Evolutionary conservation across 2,797 vertebrate species (phyloP), one percentile per base, ranked within the genome.

Genomic region (Pelochelys cantorii): DNA sequence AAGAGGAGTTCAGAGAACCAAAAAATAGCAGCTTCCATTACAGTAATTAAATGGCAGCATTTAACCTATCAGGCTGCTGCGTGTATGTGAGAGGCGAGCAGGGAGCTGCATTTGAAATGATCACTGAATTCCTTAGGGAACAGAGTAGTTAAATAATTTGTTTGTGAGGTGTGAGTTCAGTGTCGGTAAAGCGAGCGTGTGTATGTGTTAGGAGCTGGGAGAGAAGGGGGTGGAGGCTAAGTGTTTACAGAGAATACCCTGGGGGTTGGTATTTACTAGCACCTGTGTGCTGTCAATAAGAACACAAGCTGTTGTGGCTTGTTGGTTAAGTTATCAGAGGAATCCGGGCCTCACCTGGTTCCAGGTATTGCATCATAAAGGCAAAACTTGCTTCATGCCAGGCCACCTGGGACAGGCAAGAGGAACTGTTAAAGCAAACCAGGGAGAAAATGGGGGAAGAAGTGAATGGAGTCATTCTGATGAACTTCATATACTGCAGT

Each of bases 1-100:
- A 96, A 90, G 89, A 79, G 86, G 77, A 95, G 97, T 98, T 98
- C 97, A 95, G 96, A 97, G 96, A 97, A 97, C 97, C 96, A 89
- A 94, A 96, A 97, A 98, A 97, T 97, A 98, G 97, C 97, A 97
- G 93, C 97, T 98, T 97, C 98, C 97, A 98, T 98, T 97, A 97
- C 94, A 89, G 97, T 97, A 98, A 98, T 98, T 98, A 97, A 98
- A 96, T 85, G 96, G 96, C 97, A 97, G 97, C 97, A 93, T 98
- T 97, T 97, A 98, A 97, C 97, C 97, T 97, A 97, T 97, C 97
- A 97, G 95, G 95, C 94, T 88, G 95, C 94, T 96, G 97, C 97
- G 90, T 96, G 92, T 84, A 34, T 97, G 97, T 97, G 97, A 97
- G 97, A 97, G 97, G 98, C 59, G 97, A 96, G 97, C 94, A 81